Conservation (phyloP, 2,888 invertebrate genomes). For the Drosophila colorata region DNA sequence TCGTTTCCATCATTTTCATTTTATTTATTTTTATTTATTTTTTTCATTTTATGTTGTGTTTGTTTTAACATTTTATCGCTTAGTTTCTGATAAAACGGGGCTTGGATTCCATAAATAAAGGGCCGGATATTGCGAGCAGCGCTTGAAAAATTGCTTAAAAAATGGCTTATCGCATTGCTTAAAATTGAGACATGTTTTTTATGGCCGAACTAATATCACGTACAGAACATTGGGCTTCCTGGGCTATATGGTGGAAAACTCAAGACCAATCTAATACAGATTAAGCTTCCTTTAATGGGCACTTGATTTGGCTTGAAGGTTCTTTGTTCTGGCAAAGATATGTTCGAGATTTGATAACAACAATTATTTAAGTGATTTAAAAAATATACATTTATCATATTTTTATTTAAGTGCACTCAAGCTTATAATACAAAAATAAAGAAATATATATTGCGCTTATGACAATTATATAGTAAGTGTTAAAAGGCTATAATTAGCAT, state of each 20-base stretch:
- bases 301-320: too few relatives aligned
- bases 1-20: background rate
- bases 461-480: background rate
- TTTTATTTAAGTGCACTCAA: too few relatives aligned
- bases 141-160: constrained; percentile 31
- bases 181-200: constrained; percentile 13
- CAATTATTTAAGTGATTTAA: too few relatives aligned
- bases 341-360: too few relatives aligned
- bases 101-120: constrained; percentile 32
- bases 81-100: constrained; percentile 5
- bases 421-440: background rate
- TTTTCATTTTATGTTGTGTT: constrained; percentile 3
- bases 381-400: too few relatives aligned
- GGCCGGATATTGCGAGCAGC: constrained; percentile 43
- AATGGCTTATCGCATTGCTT: constrained; percentile 28
- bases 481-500: background rate
- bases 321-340: too few relatives aligned
- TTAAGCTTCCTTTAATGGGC: background rate
- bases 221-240: background rate
- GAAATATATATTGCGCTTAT: background rate
- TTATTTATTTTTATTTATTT: too few relatives aligned
- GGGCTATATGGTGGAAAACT: background rate
- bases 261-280: background rate
- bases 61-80: constrained; percentile 19
- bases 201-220: constrained; percentile 14